phyloP scores from a whole-genome alignment of 2,797 vertebrate genomes.

The Salarias fasciatus region DNA sequence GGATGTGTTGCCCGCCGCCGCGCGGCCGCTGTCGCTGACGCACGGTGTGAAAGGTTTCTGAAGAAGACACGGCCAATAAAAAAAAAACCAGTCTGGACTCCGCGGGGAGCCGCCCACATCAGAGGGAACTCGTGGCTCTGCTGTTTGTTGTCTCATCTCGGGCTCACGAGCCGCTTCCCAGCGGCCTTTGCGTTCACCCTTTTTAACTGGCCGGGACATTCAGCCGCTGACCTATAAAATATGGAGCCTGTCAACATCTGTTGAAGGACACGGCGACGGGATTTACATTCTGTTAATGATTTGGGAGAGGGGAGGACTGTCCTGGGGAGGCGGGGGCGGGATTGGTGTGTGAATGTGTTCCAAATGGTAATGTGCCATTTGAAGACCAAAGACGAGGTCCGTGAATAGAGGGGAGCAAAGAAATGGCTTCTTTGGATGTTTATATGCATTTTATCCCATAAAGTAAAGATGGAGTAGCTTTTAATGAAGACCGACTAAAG shows the following conservation, averaged over 20 bases:
- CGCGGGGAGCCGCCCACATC: constrained; percentile 51
- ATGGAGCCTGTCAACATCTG: constrained; percentile 72
- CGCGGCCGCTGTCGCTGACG: constrained; percentile 46
- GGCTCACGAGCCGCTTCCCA: constrained; percentile 46
- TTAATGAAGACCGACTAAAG: too few relatives aligned
- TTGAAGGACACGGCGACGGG: constrained; percentile 63
- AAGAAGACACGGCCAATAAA: constrained; percentile 14
- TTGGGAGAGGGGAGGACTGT: constrained; percentile 42
- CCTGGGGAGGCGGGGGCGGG: constrained; percentile 7
- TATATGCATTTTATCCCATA: too few relatives aligned
- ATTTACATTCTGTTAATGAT: constrained; percentile 78
- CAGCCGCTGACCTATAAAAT: constrained; percentile 72
- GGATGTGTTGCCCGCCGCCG: constrained; percentile 57
- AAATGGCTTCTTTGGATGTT: constrained; percentile 15
- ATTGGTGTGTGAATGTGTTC: constrained; percentile 58
- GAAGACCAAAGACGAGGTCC: constrained; percentile 47
- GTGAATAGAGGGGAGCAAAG: constrained; percentile 12
- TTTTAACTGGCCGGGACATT: constrained; percentile 56
- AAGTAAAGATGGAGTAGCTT: too few relatives aligned
- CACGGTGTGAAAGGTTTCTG: constrained; percentile 56
- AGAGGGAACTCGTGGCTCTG: constrained; percentile 46
- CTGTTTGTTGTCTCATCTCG: constrained; percentile 58
- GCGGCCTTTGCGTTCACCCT: constrained; percentile 62
- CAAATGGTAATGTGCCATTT: constrained; percentile 76
- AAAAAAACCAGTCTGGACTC: constrained; percentile 25